These are phyloP conservation scores for Iguana delicatissima DNA, from an alignment of 2,797 vertebrate genomes.

Conservation along the genomic window DNA sequence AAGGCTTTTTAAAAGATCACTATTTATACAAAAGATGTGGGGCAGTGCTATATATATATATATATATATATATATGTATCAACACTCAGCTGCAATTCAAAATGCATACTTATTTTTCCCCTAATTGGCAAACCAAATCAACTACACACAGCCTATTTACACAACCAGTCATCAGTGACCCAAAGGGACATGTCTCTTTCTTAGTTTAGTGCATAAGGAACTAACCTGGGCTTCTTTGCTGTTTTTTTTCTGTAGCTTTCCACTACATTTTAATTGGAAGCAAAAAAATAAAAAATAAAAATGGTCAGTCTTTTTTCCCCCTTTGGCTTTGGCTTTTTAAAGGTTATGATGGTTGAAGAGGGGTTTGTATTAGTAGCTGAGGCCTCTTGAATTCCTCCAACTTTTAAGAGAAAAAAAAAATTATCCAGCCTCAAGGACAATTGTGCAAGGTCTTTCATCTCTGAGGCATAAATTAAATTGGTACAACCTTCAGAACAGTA, in stretches of 20 bases:
- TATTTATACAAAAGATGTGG: slow-evolving; percentile 28
- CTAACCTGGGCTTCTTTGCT: slow-evolving; percentile 5
- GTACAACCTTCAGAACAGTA: background rate
- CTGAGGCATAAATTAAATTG: background rate
- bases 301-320: background rate
- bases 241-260: slow-evolving; percentile 10
- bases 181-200: background rate
- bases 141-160: slow-evolving; percentile 12
- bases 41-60: background rate
- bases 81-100: slow-evolving; percentile 22
- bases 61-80: too few relatives aligned
- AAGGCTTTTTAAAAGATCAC: slow-evolving; percentile 29
- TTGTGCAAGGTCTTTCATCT: background rate
- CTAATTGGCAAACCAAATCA: background rate
- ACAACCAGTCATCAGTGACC: background rate
- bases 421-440: background rate
- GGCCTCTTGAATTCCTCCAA: background rate
- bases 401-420: background rate
- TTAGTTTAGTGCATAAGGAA: background rate
- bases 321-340: background rate
- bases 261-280: slow-evolving; percentile 23
- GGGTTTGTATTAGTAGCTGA: slow-evolving; percentile 24
- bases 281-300: background rate
- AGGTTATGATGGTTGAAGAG: slow-evolving; percentile 21
- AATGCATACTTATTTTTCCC: background rate